Base-by-base conservation (phyloP, 1,140 invertebrate species). In the Thalassaphorura encarpata region DNA sequence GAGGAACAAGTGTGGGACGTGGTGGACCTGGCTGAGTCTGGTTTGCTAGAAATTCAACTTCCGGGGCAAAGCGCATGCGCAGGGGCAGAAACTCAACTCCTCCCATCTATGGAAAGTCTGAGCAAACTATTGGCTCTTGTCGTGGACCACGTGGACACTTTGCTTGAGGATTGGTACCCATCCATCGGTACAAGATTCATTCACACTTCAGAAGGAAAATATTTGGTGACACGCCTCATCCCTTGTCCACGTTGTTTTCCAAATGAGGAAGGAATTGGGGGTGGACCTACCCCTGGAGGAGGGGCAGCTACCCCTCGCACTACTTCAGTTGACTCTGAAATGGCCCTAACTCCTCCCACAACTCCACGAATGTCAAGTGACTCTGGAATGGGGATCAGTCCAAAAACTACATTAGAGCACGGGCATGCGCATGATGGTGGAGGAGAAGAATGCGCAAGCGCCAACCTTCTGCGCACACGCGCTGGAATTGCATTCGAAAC, bases 81-180 rank as follows among this genome's bases (percentile, higher is more conserved):
- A n/a, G n/a, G n/a, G n/a, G n/a, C n/a, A n/a, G n/a, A n/a, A n/a
- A n/a, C n/a, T n/a, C n/a, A n/a, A 15, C 70, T 84, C 45, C 85
- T 85, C 67, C 87, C 79, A 42, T 83, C 79, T 55, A 77, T 82
- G 39, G 83, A 85, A 72, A 82, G 81, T 61, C 79, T 89, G 52
- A 83, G 93, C 0, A 87, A 91, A 67, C 70, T 99, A 16, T 69
- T 98, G 42, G 87, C 93, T 0, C 71, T 95, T 18, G 80, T 91
- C n/a, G 89, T 97, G 0, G 92, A 97, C 70, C 92, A 97, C 69
- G 89, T 99, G 64, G 96, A 99, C 70, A 85, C 93, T 48, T 72
- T 99, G 23, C 72, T 99, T 0, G 96, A 99, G 71, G 96, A 99
- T 71, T 99, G 96, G 95, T 97, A 95, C 74, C 93, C 93, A 0